Evolutionary conservation across 1,140 invertebrate species (phyloP), one percentile per base, ranked within the genome.

Genomic region (Drosophila ohnishii): DNA sequence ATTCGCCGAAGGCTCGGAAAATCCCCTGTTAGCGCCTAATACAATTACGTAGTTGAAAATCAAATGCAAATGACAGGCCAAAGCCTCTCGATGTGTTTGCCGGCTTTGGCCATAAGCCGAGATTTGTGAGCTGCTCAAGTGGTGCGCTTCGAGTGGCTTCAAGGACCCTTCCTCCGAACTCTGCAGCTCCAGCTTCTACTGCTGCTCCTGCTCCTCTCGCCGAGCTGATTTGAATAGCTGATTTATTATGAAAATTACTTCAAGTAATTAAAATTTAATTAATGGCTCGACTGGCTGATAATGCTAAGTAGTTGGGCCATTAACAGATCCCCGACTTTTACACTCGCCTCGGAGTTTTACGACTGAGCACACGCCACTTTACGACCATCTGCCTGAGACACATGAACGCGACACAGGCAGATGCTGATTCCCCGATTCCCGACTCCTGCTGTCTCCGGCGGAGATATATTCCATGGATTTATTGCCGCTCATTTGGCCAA

Each of bases 391-490:
- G 40, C 8, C 51, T 39, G 42, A 48, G 69, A 34, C 45, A 44
- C 60, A 75, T 82, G 61, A 82, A 81, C 77, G 47, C 37, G 63
- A 71, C 35, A 63, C 34, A 25, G 37, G 13, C 51, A 25, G 51
- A 55, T 37, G 51, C 51, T 55, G 57, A 56, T 55, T 40, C 47
- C 22, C 7, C 22, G 44, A 50, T 44, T 45, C 22, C 44, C 25
- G 34, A n/a, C 30, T 61, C n/a, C 60, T 56, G 51, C 57, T 39
- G 51, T 47, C 47, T 62, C 35, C 63, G 70, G 28, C 59, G 51
- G 59, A 78, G 60, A 75, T 86, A 69, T 75, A 80, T 75, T 51
- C 60, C 10, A 44, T 48, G 40, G 80, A 73, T 84, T 82, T 82
- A 82, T 82, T 56, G 67, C 58, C 71, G 45, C 56, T 59, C 75